Base-by-base conservation (phyloP, 2,113 vertebrate genomes). In the Origma solitaria region DNA sequence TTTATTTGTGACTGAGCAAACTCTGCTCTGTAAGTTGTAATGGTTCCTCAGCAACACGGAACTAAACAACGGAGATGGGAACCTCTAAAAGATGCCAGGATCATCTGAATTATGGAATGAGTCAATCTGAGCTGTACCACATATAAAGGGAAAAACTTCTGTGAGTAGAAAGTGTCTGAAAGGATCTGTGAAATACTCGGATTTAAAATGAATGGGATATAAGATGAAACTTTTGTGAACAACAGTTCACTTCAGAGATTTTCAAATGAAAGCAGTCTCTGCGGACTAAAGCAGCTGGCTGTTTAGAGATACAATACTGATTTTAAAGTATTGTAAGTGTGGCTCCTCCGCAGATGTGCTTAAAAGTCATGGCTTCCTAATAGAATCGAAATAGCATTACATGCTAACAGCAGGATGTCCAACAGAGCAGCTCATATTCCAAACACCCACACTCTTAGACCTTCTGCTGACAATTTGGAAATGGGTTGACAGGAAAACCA, bases 401-500 rank as follows among this genome's bases (percentile, higher is more conserved):
- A 31, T 38, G 33, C 47, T 62, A 19, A 65, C 79, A 88, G 65
- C 47, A 89, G 73, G 58, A 65, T 73, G 27, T 70, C 50, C 73
- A 85, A 44, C 38, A 66, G 49, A 77, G 66, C 54, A 66, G 58
- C 47, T 83, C 42, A 3, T 44, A 11, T 66, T 80, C 68, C 54
- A 28, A 47, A 90, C 71, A 80, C 38, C 42, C 65, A 80, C 58
- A 16, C 22, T 77, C 14, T 69, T 45, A 62, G 14, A 82, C 42
- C 58, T 90, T 80, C 62, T 90, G 87, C 68, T 93, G 56, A 33
- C 56, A 49, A 3, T 78, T 88, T 62, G 50, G 53, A 79, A 83
- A 31, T 3, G 15, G 33, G 40, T 58, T 61, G 85, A 9, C 50
- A 85, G 58, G 42, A 92, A 85, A 91, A 17, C 21, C 61, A 87